Conservation (phyloP, 2,113 vertebrate species). For the Orcinus orca region DNA sequence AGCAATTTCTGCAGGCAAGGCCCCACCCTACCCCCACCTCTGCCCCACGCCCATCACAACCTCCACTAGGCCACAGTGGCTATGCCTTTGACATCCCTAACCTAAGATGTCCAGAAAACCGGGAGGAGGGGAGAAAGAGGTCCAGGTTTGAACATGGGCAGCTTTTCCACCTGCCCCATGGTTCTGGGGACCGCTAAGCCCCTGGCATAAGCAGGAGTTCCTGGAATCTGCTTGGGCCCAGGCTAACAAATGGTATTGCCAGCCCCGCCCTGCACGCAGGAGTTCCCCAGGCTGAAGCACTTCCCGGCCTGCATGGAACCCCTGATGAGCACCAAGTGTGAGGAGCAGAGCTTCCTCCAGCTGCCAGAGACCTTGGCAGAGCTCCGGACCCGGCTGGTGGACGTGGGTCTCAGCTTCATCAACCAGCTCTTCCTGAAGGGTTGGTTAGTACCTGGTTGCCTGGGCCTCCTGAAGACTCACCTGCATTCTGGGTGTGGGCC, state of each 20-base stretch:
- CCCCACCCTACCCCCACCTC: not conserved
- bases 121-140: not conserved
- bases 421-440: conserved; percentile 68
- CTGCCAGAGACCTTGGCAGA: conserved; percentile 22
- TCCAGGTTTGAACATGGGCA: not conserved
- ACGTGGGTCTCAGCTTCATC: conserved; percentile 32
- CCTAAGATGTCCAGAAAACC: not conserved
- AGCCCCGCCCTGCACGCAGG: not conserved
- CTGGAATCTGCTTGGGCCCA: not conserved
- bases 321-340: conserved; percentile 18
- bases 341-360: conserved; percentile 50
- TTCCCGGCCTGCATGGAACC: not conserved
- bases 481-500: not conserved
- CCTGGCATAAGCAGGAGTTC: not conserved
- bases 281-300: conserved; percentile 53
- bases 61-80: not conserved
- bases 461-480: not conserved
- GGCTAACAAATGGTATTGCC: not conserved
- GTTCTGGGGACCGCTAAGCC: not conserved
- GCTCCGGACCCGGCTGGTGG: conserved; percentile 39
- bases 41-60: not conserved
- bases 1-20: conserved; percentile 60
- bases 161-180: not conserved
- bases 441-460: conserved; percentile 51
- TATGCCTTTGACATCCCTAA: not conserved